phyloP scores from a whole-genome alignment of 2,888 invertebrate genomes.

The Calephelis perditalis region DNA sequence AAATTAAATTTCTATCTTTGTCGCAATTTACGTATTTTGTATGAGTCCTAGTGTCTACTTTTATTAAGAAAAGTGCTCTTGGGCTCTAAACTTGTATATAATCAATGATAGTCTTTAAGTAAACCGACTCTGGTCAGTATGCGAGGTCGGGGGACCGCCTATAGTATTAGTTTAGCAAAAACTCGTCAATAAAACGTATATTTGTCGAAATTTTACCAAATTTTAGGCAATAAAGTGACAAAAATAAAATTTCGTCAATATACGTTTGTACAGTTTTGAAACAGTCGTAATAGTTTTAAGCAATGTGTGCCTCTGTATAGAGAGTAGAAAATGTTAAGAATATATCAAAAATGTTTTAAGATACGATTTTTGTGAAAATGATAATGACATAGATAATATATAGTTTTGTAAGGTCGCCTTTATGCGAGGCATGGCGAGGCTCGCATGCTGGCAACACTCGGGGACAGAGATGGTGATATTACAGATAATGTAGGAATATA shows the following conservation, averaged over 20 bases:
- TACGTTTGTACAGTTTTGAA: slow-evolving; percentile 21
- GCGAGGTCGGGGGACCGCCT: slow-evolving; percentile 68
- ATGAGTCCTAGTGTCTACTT: background rate
- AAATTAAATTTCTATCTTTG: too few species aligned
- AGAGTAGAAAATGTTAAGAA: slow-evolving; percentile 46
- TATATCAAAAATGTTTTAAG: slow-evolving; percentile 11
- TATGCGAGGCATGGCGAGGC: slow-evolving; percentile 27
- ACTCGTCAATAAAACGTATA: slow-evolving; percentile 26
- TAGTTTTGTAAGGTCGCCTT: slow-evolving; percentile 60
- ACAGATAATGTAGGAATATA: slow-evolving; percentile 39
- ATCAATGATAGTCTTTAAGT: slow-evolving; percentile 25
- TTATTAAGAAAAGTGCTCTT: background rate
- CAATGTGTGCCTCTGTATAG: slow-evolving; percentile 75
- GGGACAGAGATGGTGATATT: slow-evolving; percentile 61
- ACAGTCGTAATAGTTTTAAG: slow-evolving; percentile 41
- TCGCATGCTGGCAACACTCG: slow-evolving; percentile 50
- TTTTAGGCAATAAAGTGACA: slow-evolving; percentile 4
- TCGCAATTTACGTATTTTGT: too few species aligned
- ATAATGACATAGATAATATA: slow-evolving; percentile 35
- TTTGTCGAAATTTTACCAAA: slow-evolving; percentile 20
- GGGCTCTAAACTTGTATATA: slow-evolving; percentile 15
- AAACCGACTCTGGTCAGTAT: slow-evolving; percentile 53
- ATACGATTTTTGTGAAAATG: slow-evolving; percentile 4
- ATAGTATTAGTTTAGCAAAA: slow-evolving; percentile 55
- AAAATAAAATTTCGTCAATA: slow-evolving; percentile 20